These are phyloP conservation scores for Drosophila neutralis DNA, from an alignment of 2,888 invertebrate genomes.

Conservation along the genomic window DNA sequence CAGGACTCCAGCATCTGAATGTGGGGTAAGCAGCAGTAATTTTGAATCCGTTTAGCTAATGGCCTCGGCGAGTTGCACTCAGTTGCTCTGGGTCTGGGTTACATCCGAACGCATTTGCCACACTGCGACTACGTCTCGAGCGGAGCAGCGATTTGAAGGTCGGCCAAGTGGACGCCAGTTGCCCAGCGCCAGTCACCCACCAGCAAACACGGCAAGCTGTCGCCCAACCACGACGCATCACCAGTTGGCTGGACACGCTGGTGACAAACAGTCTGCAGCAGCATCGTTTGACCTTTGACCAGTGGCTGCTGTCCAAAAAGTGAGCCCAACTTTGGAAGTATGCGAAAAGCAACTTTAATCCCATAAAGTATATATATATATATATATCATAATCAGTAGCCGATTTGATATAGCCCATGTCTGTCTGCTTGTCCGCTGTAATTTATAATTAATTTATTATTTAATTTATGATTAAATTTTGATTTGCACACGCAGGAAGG, in stretches of 20 bases:
- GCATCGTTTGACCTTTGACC: conserved; percentile 39
- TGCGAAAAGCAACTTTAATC: not conserved
- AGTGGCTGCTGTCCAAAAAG: conserved; percentile 50
- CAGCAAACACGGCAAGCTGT: conserved; percentile 25
- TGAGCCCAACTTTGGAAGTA: conserved; percentile 17
- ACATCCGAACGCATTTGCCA: conserved; percentile 4
- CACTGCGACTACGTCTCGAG: conserved; percentile 23
- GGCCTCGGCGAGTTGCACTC: not conserved
- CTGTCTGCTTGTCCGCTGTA: not conserved
- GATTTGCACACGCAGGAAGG: conserved; percentile 16
- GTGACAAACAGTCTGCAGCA: not conserved
- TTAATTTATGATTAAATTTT: too few relatives aligned
- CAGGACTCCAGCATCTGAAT: not conserved
- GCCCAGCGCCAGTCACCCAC: not conserved
- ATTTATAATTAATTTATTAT: too few relatives aligned
- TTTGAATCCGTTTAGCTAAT: not conserved
- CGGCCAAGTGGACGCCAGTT: not conserved
- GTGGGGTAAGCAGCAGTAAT: not conserved
- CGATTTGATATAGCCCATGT: not conserved
- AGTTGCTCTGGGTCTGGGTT: not conserved
- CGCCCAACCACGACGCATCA: conserved; percentile 20
- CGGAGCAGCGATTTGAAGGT: not conserved
- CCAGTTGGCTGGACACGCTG: not conserved
- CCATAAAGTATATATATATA: not conserved
- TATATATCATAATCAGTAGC: not conserved